Evolutionary conservation across 2,113 vertebrate genomes (phyloP), one percentile per base, ranked within the genome.

Genomic region (Phoenicopterus ruber): DNA sequence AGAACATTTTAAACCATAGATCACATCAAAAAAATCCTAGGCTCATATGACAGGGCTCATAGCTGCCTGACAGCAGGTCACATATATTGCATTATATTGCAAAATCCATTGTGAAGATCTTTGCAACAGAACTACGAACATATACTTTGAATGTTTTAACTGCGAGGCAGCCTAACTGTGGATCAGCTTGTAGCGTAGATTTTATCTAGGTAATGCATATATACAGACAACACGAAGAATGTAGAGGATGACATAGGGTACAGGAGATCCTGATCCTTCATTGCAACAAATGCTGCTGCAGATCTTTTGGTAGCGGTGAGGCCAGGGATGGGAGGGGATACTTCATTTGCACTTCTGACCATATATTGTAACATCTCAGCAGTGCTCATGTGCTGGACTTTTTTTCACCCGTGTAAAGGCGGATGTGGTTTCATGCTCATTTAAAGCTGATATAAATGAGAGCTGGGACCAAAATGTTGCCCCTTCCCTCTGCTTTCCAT

Each of bases 401-500:
- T 63, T 82, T 88, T 94, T 47, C 3, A 87, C 31, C 34, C 79
- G 11, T 57, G 9, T 89, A 61, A 63, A 79, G 3, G 6, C 0
- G 0, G 11, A 31, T 89, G 44, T 82, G 29, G 19, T 73, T 88
- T 94, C 40, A 61, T 69, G 40, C 42, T 38, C 22, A 76, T 84
- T 95, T 63, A 82, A 86, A 63, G 22, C 14, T 74, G 20, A 83
- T 81, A 78, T 24, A 71, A 78, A 74, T 52, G 69, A 91, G 22
- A 79, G 9, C n/a, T 42, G n/a, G 32, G 67, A 82, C n/a, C 59
- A 82, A 95, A 79, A 78, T 47, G 7, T 84, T 89, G 22, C n/a
- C 50, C 94, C n/a, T 55, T 96, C 81, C 65, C 72, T 91, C 50
- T 86, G n/a, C 38, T 94, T 94, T 93, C 61, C 52, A 89, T 78